A percentile compares a stretch with the other conserved stretches of the same genome.
Evolutionary conservation across 2,797 vertebrate species (phyloP).

Genomic region (Bovichtus diacanthus): DNA sequence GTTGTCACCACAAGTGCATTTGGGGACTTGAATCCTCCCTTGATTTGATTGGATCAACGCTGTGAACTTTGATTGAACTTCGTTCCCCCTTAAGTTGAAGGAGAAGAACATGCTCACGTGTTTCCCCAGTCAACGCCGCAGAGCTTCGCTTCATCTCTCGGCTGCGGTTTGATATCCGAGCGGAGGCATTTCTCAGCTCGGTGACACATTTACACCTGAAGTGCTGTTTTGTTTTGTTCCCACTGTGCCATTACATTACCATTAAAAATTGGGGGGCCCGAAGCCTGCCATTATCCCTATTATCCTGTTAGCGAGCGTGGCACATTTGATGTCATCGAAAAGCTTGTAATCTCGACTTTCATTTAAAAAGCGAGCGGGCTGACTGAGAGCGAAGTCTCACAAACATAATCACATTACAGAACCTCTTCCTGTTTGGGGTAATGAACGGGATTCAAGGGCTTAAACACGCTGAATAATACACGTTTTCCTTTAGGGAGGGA

Average conservation of each 20-base stretch:
- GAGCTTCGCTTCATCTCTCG: not conserved
- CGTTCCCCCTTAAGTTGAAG: not conserved
- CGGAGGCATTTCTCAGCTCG: not conserved
- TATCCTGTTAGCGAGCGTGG: conserved; percentile 42
- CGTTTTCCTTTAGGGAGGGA: not conserved
- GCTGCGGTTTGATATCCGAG: not conserved
- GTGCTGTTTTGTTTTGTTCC: conserved; percentile 11
- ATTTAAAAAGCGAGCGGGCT: not conserved
- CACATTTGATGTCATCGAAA: conserved; percentile 21
- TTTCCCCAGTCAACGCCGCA: not conserved
- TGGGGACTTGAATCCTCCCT: conserved; percentile 29
- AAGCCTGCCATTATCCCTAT: conserved; percentile 30
- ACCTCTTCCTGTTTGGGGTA: not conserved
- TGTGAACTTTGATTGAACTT: conserved; percentile 38
- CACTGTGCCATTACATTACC: not conserved
- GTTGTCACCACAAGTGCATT: conserved; percentile 39
- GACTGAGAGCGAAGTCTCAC: conserved; percentile 2
- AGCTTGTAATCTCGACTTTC: conserved; percentile 22
- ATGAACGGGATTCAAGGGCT: not conserved
- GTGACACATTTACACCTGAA: conserved; percentile 26
- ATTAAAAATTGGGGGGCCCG: conserved; percentile 13
- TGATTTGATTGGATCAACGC: conserved; percentile 41
- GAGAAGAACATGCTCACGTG: not conserved
- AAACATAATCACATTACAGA: conserved; percentile 31
- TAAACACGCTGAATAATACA: conserved; percentile 3